Percentiles rank a stretch among this genome's conserved stretches.
Conservation (phyloP, 2,797 vertebrate genomes). For the Lagorchestes hirsutus region DNA sequence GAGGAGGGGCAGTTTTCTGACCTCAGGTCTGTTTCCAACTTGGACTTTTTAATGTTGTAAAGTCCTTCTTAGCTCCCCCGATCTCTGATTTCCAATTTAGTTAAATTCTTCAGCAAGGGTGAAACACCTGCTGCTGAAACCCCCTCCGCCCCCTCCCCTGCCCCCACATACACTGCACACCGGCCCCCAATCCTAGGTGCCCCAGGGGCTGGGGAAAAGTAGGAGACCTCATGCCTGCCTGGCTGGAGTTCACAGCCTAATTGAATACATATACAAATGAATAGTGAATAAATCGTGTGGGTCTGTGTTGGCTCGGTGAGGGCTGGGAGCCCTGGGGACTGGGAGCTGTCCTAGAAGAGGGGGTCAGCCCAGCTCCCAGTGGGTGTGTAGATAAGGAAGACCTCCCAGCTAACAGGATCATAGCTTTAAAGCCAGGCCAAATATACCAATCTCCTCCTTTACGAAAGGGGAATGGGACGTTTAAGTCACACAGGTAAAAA, state of each 20-base stretch:
- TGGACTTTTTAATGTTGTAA: not conserved
- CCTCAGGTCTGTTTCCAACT: not conserved
- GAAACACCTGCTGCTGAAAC: not conserved
- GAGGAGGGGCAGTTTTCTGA: not conserved
- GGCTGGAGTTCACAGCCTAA: not conserved
- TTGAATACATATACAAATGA: slow-evolving; percentile 7
- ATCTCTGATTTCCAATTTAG: not conserved
- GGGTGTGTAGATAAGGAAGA: not conserved
- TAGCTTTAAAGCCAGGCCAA: not conserved
- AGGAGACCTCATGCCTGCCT: not conserved
- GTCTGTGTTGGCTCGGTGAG: not conserved
- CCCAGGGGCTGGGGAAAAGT: not conserved
- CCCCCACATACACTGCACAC: too few species aligned
- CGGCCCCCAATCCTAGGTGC: not conserved
- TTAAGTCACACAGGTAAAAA: not conserved
- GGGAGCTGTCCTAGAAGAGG: not conserved
- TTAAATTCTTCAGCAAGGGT: not conserved
- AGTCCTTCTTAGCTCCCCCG: not conserved
- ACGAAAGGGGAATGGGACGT: not conserved
- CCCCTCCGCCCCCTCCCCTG: too few species aligned
- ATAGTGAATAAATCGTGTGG: not conserved
- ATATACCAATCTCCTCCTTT: not conserved
- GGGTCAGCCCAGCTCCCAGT: not conserved
- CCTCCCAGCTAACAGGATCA: not conserved
- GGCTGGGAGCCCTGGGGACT: not conserved